These are phyloP conservation scores for Ara ararauna DNA, from an alignment of 2,797 vertebrate species.

Conservation along the genomic window DNA sequence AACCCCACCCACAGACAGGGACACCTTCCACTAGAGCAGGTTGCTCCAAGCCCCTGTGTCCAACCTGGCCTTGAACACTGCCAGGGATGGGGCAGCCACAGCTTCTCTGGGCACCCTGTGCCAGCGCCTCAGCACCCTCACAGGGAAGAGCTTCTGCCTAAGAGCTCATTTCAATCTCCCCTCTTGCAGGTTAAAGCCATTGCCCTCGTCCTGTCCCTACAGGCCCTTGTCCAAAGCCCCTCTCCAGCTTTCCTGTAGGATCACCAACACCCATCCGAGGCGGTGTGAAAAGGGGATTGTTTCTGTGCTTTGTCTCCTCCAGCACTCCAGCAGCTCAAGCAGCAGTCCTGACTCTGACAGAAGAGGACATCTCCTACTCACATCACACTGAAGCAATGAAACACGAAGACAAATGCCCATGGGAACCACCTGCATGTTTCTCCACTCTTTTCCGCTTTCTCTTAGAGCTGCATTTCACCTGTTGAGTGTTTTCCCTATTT, in stretches of 20 bases:
- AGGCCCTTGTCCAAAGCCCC: background rate
- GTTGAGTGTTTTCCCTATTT: background rate
- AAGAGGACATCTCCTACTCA: background rate
- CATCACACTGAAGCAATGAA: accelerated
- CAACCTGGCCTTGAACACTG: no score
- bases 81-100: no score
- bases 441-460: background rate
- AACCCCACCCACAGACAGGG: no score
- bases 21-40: background rate
- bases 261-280: background rate
- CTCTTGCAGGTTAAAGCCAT: background rate
- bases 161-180: no score
- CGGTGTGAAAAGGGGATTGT: background rate
- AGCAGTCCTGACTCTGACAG: constrained; percentile 54
- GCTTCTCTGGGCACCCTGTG: no score
- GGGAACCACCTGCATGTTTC: background rate
- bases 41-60: no score
- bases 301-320: background rate
- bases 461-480: background rate
- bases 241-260: background rate
- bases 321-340: constrained; percentile 24
- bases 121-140: no score
- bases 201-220: no score
- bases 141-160: no score
- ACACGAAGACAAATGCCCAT: accelerated